These are phyloP conservation scores for Machaerirhynchus nigripectus DNA, from an alignment of 2,113 vertebrate species.

Conservation along the genomic window DNA sequence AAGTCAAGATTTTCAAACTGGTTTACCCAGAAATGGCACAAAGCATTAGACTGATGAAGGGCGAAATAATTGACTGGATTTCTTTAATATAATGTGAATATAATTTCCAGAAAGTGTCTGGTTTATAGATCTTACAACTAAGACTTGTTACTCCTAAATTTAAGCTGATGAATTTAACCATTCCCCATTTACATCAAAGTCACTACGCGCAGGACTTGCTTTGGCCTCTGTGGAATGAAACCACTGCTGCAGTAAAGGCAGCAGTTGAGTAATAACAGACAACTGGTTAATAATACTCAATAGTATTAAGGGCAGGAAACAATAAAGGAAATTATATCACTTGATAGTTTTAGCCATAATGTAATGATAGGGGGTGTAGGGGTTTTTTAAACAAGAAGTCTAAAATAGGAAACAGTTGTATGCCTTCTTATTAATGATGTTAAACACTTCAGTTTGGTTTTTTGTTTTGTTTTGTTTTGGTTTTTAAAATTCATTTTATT, in stretches of 20 bases:
- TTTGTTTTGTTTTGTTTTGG: not conserved
- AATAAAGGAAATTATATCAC: not conserved
- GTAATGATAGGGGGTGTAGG: not conserved
- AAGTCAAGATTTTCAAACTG: not conserved
- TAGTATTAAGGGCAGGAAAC: constrained; percentile 2
- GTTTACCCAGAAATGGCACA: not conserved
- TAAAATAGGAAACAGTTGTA: not conserved
- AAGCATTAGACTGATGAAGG: not conserved
- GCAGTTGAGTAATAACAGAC: not conserved
- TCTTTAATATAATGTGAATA: not conserved
- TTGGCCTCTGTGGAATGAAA: not conserved
- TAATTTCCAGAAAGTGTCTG: not conserved
- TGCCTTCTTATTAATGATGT: not conserved
- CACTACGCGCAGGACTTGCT: not conserved
- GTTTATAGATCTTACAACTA: not conserved
- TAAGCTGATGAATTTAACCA: not conserved
- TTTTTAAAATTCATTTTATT: not conserved
- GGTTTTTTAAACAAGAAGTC: not conserved
- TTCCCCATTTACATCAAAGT: not conserved
- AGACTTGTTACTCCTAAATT: not conserved
- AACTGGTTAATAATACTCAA: not conserved
- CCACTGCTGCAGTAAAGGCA: not conserved
- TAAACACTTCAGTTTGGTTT: not conserved
- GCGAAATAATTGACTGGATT: not conserved
- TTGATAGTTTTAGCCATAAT: not conserved